Evolutionary conservation across 2,888 invertebrate species (phyloP), one percentile per base, ranked within the genome.

Genomic region (Ophion slaviceki): DNA sequence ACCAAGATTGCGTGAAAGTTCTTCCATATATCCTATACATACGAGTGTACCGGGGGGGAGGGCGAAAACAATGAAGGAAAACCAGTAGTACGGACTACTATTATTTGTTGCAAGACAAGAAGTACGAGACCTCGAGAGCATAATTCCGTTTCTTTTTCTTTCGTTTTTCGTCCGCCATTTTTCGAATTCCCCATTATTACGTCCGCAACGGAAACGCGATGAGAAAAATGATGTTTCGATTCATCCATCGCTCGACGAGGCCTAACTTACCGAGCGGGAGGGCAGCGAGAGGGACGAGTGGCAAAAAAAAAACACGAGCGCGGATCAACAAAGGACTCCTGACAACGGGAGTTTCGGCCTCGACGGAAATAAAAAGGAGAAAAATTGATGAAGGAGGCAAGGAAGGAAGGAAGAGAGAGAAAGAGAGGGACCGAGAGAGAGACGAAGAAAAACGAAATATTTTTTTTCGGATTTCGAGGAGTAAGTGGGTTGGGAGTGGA

Each of bases 401-500:
- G 36, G n/a, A 14, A 36, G 20, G 28, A 24, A 20, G 32, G 20
- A 36, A 67, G 36, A 36, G 2, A 20, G 20, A 66, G 66, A 66
- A 28, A 3, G 32, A 3, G 66, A 7, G 10, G 6, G 67, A n/a
- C 17, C 2, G 36, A n/a, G 64, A 64, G 47, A 28, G 62, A 45
- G 8, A 45, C 47, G 45, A n/a, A 24, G 47, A 62, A 64, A 71
- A 71, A 71, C 32, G 57, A 57, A 53, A 36, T 10, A 20, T 71
- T 71, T 36, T 53, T n/a, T 1, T 70, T 1, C 14, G 17, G 3
- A 57, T 36, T n/a, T 57, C 10, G 32, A 71, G 5, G 32, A 32
- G 4, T 32, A 32, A 32, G 4, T 32, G 32, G 32, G 32, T 4
- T 32, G 57, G 32, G 47, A 10, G 17, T 47, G 47, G 24, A 2